Evolutionary conservation across 2,888 invertebrate genomes (phyloP), one percentile per base, ranked within the genome.

Genomic region (Brenthis hecate): DNA sequence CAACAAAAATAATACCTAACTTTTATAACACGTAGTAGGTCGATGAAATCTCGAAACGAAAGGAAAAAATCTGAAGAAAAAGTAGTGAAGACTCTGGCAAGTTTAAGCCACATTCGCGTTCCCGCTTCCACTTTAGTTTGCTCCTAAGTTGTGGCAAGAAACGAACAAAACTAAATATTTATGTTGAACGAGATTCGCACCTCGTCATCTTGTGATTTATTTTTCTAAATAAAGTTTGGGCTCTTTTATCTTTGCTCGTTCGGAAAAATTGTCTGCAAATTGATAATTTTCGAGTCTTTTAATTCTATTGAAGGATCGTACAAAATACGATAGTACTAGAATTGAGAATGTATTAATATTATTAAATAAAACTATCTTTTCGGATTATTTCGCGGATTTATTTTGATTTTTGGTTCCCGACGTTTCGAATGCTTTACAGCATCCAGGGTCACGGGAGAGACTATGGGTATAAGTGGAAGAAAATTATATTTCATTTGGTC

Each of bases 41-140:
- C 23, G 5, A 54, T 50, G 43, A 50, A 60, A 64, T 66, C 65
- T 65, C 65, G 65, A 70, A 66, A 65, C 63, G 67, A 72, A 68
- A 65, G 64, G 67, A 72, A 68, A 65, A 64, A 69, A 62, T 68
- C 69, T 51, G 60, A 66, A 70, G 68, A 73, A 74, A 74, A 75
- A 75, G 68, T 72, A 67, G 69, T 68, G 61, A 73, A 72, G 71
- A 74, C 66, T 72, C 43, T 23, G 69, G 67, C 58, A 56, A 73
- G 69, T 74, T 70, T 69, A 32, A 65, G 51, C 69, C 66, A 64
- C 65, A 54, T 60, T 67, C 51, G 36, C 57, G 69, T 68, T 72
- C 67, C 69, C 62, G 36, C 36, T 43, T 43, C 16, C 63, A 64
- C 56, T 65, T 23, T 54, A 57, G 69, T 69, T 66, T 63, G 53